phyloP scores from a whole-genome alignment of 2,888 invertebrate species.

The Drosophila ezoana region DNA sequence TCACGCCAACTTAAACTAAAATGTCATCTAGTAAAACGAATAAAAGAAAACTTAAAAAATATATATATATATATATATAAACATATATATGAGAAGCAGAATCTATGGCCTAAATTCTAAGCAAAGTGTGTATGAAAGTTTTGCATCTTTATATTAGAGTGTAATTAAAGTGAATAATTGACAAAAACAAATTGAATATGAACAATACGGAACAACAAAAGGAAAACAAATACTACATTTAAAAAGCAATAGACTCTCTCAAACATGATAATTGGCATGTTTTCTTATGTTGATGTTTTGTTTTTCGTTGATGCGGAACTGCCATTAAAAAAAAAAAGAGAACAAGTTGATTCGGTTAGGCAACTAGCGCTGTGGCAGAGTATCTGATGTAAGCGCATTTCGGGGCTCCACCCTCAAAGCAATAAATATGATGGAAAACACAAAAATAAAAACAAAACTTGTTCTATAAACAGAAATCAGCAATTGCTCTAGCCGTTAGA shows the following conservation, averaged over 20 bases:
- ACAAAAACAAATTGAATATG: slow-evolving; percentile 13
- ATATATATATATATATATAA: neutral
- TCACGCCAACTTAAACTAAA: slow-evolving; percentile 32
- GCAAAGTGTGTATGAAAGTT: slow-evolving; percentile 71
- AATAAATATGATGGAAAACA: slow-evolving; percentile 18
- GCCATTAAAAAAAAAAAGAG: neutral
- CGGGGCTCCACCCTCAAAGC: slow-evolving; percentile 11
- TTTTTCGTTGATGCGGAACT: slow-evolving; percentile 9
- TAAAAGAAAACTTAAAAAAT: slow-evolving; percentile 18
- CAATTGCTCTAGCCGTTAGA: slow-evolving; percentile 23
- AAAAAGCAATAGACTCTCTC: slow-evolving; percentile 34
- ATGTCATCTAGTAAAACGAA: slow-evolving; percentile 37
- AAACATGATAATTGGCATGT: slow-evolving; percentile 29
- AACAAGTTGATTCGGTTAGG: slow-evolving; percentile 13
- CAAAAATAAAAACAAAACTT: neutral
- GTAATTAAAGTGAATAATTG: slow-evolving; percentile 54
- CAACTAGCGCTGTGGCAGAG: slow-evolving; percentile 23
- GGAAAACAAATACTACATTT: slow-evolving; percentile 14
- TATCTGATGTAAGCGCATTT: slow-evolving; percentile 9
- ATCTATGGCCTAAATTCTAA: slow-evolving; percentile 69
- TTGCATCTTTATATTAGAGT: slow-evolving; percentile 80
- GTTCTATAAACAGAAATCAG: neutral
- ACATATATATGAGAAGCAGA: slow-evolving; percentile 32
- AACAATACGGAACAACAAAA: slow-evolving; percentile 16
- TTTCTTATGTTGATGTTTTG: neutral